phyloP scores from a whole-genome alignment of 2,888 invertebrate species.

The Luffia ferchaultella region DNA sequence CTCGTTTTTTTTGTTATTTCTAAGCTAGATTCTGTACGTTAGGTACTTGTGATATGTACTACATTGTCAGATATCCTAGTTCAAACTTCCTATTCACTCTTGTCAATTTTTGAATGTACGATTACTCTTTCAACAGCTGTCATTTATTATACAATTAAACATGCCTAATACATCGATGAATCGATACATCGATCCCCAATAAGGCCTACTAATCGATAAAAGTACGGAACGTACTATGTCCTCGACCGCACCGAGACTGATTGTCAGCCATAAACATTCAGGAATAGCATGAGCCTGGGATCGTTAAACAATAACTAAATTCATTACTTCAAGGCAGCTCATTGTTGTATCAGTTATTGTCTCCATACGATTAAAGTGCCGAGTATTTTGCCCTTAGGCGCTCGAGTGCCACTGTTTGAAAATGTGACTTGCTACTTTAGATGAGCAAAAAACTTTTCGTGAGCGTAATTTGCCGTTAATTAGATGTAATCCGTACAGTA shows the following conservation, averaged over 20 bases:
- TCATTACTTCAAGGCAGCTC: conserved; percentile 41
- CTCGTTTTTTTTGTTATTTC: no score
- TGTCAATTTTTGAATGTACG: no score
- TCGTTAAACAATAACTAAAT: conserved; percentile 47
- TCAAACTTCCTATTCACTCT: no score
- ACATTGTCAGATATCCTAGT: no score
- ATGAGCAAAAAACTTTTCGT: no score
- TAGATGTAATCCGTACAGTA: no score
- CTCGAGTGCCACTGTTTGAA: not conserved
- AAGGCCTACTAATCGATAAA: conserved; percentile 15
- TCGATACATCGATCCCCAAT: not conserved
- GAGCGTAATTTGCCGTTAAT: no score
- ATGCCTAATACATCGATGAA: not conserved
- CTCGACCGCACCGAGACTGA: conserved; percentile 21
- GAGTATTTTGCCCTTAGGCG: not conserved
- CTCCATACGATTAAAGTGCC: not conserved
- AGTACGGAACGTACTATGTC: conserved; percentile 28
- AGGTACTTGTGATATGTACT: no score
- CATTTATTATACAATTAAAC: no score
- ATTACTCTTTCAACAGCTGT: no score
- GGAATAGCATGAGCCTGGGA: conserved; percentile 38
- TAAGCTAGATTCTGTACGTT: no score
- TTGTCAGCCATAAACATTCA: conserved; percentile 17
- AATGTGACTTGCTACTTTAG: no score
- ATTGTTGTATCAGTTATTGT: conserved; percentile 22